Evolutionary conservation across 2,888 invertebrate genomes (phyloP).

Genomic region (Hirtodrosophila histrioides): DNA sequence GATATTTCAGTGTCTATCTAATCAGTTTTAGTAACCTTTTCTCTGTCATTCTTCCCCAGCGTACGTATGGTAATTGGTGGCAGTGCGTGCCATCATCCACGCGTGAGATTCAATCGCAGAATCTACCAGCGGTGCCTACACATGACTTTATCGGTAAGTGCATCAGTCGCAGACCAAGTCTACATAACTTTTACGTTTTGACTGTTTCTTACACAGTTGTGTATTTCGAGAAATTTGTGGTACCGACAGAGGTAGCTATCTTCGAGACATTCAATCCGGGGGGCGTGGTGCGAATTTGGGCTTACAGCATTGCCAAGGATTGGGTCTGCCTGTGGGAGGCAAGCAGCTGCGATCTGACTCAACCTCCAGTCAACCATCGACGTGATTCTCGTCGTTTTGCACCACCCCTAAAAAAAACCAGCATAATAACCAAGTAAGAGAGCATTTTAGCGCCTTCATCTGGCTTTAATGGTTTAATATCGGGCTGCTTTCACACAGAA

Average conservation of each 20-base stretch:
- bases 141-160: conserved; percentile 92
- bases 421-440: conserved; percentile 86
- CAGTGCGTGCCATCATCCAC: conserved; percentile 90
- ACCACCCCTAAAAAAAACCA: conserved; percentile 87
- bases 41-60: conserved; percentile 84
- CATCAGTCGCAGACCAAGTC: neutral
- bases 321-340: conserved; percentile 93
- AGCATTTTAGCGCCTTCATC: neutral
- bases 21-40: neutral
- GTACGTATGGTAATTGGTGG: conserved; percentile 95
- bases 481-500: conserved; percentile 84
- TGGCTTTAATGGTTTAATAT: neutral
- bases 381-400: conserved; percentile 90
- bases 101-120: conserved; percentile 90
- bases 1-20: too few species aligned
- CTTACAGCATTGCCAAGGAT: conserved; percentile 84
- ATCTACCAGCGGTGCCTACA: conserved; percentile 87
- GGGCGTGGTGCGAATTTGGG: conserved; percentile 92
- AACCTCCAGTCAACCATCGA: conserved; percentile 71
- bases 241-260: conserved; percentile 86
- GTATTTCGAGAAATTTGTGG: conserved; percentile 83
- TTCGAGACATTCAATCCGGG: conserved; percentile 95
- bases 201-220: conserved; percentile 73
- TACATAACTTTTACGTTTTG: neutral
- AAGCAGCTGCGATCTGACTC: conserved; percentile 40